Evolutionary conservation across 2,888 invertebrate genomes (phyloP).

Genomic region (Charanyca ferruginea): DNA sequence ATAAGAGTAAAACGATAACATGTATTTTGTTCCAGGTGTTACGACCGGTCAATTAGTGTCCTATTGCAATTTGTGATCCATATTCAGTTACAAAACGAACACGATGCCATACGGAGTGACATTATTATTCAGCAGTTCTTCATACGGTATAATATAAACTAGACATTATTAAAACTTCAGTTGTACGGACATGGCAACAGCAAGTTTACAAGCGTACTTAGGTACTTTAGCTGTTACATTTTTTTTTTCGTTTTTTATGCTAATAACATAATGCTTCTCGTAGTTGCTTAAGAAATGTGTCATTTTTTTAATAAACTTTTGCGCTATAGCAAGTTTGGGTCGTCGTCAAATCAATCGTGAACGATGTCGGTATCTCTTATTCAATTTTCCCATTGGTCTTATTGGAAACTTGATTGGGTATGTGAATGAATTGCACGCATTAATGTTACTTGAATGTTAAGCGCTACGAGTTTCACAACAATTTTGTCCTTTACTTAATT

Average conservation of each 20-base stretch:
- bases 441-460: slow-evolving; percentile 29
- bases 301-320: neutral
- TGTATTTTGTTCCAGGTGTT: slow-evolving; percentile 64
- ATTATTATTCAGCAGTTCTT: slow-evolving; percentile 53
- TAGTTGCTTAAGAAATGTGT: neutral
- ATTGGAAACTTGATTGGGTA: slow-evolving; percentile 23
- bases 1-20: slow-evolving; percentile 62
- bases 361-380: no score
- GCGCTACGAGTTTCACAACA: neutral
- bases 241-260: no score
- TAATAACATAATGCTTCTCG: no score
- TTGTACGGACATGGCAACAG: slow-evolving; percentile 35
- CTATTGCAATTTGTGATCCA: slow-evolving; percentile 63
- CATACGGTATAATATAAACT: slow-evolving; percentile 40
- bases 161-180: slow-evolving; percentile 22
- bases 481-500: neutral
- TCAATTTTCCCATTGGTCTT: slow-evolving; percentile 9
- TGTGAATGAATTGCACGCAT: no score
- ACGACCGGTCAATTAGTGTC: slow-evolving; percentile 63
- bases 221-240: neutral
- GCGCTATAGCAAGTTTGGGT: no score
- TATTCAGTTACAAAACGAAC: slow-evolving; percentile 63
- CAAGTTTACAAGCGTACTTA: slow-evolving; percentile 8
- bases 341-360: no score
- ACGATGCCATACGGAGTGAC: slow-evolving; percentile 55